Evolutionary conservation across 2,888 invertebrate genomes (phyloP).

Genomic region (Cryptocephalus primarius): DNA sequence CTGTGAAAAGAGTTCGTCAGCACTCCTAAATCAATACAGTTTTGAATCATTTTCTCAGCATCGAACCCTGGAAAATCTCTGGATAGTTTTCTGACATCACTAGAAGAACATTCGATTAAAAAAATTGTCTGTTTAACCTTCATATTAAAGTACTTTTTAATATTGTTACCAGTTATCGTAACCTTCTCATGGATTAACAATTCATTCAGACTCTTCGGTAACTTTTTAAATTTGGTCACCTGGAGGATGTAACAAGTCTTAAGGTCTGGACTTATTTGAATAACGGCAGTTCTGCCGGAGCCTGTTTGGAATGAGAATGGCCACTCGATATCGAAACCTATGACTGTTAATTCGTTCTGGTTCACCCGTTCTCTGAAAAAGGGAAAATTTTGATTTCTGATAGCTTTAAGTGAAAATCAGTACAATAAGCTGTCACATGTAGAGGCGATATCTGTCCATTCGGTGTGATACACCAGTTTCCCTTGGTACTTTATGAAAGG

Average conservation of each 20-base stretch:
- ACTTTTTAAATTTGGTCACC: slow-evolving; percentile 41
- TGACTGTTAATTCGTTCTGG: slow-evolving; percentile 32
- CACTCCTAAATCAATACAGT: slow-evolving; percentile 48
- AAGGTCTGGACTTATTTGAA: slow-evolving; percentile 49
- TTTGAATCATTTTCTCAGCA: slow-evolving; percentile 41
- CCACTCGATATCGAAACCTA: slow-evolving; percentile 60
- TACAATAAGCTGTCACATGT: slow-evolving; percentile 40
- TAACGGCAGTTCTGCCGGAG: slow-evolving; percentile 47
- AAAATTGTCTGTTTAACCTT: neutral
- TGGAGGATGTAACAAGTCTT: slow-evolving; percentile 49
- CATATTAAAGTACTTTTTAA: slow-evolving; percentile 43
- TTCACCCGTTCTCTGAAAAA: no score
- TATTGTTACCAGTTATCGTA: slow-evolving; percentile 49
- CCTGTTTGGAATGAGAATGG: slow-evolving; percentile 50
- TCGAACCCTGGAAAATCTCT: slow-evolving; percentile 49
- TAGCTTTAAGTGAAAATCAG: no score
- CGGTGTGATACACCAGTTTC: slow-evolving; percentile 30
- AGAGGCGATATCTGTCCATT: slow-evolving; percentile 37
- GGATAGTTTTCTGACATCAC: slow-evolving; percentile 51
- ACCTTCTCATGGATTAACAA: slow-evolving; percentile 48
- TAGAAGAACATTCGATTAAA: slow-evolving; percentile 23
- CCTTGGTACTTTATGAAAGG: slow-evolving; percentile 27
- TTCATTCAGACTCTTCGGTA: slow-evolving; percentile 45
- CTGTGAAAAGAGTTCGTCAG: slow-evolving; percentile 45
- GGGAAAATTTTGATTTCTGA: no score